Conservation (phyloP, 2,113 vertebrate genomes). For the Hemiprocne comata region DNA sequence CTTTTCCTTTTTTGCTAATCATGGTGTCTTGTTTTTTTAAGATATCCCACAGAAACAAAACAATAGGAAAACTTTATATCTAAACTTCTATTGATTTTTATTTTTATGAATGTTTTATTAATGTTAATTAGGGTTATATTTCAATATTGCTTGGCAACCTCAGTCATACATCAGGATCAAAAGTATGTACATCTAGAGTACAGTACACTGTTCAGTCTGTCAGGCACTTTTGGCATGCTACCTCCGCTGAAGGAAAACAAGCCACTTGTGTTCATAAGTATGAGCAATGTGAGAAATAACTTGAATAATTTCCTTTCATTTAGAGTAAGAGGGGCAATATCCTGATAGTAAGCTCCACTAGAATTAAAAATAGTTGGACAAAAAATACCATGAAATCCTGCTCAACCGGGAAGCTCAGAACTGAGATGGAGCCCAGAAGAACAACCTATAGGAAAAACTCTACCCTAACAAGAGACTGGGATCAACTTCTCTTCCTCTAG, state of each 20-base stretch:
- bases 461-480: rapidly evolving
- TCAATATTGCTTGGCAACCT: background rate
- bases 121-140: background rate
- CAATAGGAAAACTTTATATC: background rate
- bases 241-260: background rate
- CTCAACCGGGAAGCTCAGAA: background rate
- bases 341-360: background rate
- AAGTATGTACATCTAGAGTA: background rate
- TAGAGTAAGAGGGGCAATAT: background rate
- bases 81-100: background rate
- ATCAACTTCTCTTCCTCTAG: background rate
- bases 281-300: background rate
- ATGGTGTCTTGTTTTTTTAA: background rate
- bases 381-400: rapidly evolving
- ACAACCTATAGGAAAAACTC: background rate
- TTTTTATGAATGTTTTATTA: background rate
- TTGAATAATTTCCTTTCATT: background rate
- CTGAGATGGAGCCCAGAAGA: background rate
- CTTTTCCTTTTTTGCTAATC: background rate
- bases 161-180: background rate
- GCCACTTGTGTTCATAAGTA: background rate
- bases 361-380: background rate
- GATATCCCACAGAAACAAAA: rapidly evolving
- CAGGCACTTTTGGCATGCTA: background rate
- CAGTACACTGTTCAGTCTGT: background rate